phyloP scores from a whole-genome alignment of 2,888 invertebrate genomes.

The Drosophila merina region DNA sequence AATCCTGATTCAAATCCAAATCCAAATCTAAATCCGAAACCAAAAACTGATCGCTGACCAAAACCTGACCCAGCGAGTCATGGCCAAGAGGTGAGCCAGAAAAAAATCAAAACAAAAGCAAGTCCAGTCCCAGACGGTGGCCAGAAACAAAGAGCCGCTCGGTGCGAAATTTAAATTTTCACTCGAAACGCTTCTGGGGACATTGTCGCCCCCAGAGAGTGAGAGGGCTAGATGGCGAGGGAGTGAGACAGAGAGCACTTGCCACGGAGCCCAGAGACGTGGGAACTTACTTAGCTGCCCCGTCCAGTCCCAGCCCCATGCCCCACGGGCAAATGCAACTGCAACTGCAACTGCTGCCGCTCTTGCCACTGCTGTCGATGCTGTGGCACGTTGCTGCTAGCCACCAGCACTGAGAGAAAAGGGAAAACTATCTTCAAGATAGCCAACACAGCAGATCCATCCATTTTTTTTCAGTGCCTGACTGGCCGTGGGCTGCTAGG shows the following conservation, averaged over 20 bases:
- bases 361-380: slow-evolving; percentile 2
- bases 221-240: slow-evolving; percentile 5
- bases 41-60: slow-evolving; percentile 72
- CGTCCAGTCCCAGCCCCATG: slow-evolving; percentile 20
- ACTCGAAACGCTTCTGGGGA: slow-evolving; percentile 81
- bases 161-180: slow-evolving; percentile 81
- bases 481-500: slow-evolving; percentile 62
- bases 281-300: slow-evolving; percentile 64
- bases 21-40: slow-evolving; percentile 55
- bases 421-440: too few species aligned
- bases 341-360: slow-evolving; percentile 24
- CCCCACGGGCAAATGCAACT: slow-evolving; percentile 38
- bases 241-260: slow-evolving; percentile 23
- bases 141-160: slow-evolving; percentile 69
- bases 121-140: slow-evolving; percentile 16
- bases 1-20: slow-evolving; percentile 53
- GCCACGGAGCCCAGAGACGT: slow-evolving; percentile 55
- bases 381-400: slow-evolving; percentile 11
- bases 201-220: slow-evolving; percentile 54
- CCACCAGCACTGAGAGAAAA: slow-evolving; percentile 16
- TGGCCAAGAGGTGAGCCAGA: slow-evolving; percentile 19
- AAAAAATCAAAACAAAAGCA: slow-evolving; percentile 1
- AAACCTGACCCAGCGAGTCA: slow-evolving; percentile 22
- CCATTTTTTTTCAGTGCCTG: not conserved
- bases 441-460: too few species aligned